A percentile compares a stretch with the other conserved stretches of the same genome.
These are phyloP conservation scores for Sardinella longiceps DNA, from an alignment of 2,797 vertebrate species.

Conservation along the genomic window DNA sequence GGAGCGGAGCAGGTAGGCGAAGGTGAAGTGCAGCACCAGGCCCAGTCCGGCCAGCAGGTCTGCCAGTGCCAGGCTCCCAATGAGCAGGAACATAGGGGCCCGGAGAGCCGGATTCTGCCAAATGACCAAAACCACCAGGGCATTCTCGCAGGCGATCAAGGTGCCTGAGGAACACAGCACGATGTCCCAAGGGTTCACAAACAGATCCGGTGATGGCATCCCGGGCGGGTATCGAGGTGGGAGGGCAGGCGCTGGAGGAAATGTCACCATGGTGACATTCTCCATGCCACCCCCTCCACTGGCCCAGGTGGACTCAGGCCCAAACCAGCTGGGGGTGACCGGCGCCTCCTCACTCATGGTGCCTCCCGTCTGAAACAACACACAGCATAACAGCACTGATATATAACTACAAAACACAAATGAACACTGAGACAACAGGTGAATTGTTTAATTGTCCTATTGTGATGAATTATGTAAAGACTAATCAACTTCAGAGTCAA, in stretches of 20 bases:
- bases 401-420: too few relatives aligned
- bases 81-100: constrained; percentile 97
- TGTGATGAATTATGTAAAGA: not conserved
- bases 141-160: constrained; percentile 97
- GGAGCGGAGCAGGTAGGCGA: constrained; percentile 93
- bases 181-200: constrained; percentile 98
- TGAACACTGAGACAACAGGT: not conserved
- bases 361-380: constrained; percentile 75
- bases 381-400: constrained; percentile 22
- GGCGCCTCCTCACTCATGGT: constrained; percentile 93
- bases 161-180: constrained; percentile 95
- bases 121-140: constrained; percentile 97
- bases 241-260: constrained; percentile 74
- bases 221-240: constrained; percentile 67
- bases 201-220: constrained; percentile 64
- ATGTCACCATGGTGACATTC: constrained; percentile 82
- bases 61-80: constrained; percentile 95
- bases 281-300: constrained; percentile 73
- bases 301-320: constrained; percentile 83
- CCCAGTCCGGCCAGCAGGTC: constrained; percentile 96
- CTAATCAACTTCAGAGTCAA: not conserved
- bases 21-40: constrained; percentile 92
- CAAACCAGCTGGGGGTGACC: constrained; percentile 87
- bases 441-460: not conserved
- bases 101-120: constrained; percentile 95